Evolutionary conservation across 2,888 invertebrate species (phyloP), one percentile per base, ranked within the genome.

Genomic region (Gryllus longicercus): DNA sequence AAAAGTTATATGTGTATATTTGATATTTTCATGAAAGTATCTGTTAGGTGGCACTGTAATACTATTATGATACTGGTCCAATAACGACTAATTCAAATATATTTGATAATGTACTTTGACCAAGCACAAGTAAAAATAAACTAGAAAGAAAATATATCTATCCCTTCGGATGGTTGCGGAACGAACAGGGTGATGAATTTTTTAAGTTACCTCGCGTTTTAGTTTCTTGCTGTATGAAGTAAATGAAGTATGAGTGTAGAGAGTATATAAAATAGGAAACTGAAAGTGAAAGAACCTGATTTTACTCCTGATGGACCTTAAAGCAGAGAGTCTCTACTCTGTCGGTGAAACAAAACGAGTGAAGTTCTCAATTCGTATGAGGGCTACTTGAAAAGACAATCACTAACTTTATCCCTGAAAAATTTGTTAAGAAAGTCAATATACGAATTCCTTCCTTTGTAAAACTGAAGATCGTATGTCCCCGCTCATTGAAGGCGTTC

Each of bases 131-230:
- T 63, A 18, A 18, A n/a, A 63, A n/a, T 63, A 63, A 63, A n/a
- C 63, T 63, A 63, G 63, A 63, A n/a, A 63, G 63, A 63, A 63
- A 63, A 18, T 63, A 63, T 63, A 63, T n/a, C 63, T 63, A 63
- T 63, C 63, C 63, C n/a, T 63, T 63, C 16, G 63, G 63, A 63
- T 63, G 63, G 63, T 63, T 63, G 63, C 63, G 63, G 63, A 63
- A 63, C 0, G 63, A 63, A 63, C 63, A 63, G 63, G 63, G 63
- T 63, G 63, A 63, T 63, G 63, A 63, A 63, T 3, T 63, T 63
- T 63, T 63, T 63, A 63, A 63, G 63, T 63, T 63, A 63, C 63
- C 63, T 63, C 63, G 63, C 63, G 63, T 63, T 63, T 63, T 63
- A 63, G 63, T 63, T 63, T 63, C n/a, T 63, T 63, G 63, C n/a